A percentile compares a stretch with the other conserved stretches of the same genome.
These are phyloP conservation scores for human DNA, from an alignment of 2,113 vertebrate species.

Conservation along the genomic window DNA sequence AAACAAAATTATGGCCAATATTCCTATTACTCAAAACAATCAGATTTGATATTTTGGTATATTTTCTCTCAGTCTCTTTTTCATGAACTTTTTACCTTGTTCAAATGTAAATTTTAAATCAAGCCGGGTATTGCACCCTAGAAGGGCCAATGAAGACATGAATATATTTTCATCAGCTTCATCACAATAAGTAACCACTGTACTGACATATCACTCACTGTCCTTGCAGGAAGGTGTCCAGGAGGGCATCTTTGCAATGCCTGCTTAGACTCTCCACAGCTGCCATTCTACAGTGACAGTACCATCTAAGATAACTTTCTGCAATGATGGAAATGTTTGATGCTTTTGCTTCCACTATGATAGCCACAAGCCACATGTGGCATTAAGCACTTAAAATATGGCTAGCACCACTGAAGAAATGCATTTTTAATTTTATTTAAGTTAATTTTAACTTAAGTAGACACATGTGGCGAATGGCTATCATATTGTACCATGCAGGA, in stretches of 20 bases:
- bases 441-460: neutral
- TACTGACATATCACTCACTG: neutral
- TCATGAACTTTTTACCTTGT: neutral
- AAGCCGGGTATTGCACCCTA: neutral
- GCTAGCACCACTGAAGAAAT: neutral
- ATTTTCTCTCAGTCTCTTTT: neutral
- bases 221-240: neutral
- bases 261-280: neutral
- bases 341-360: neutral
- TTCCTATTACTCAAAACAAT: constrained; percentile 9
- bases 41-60: neutral
- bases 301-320: neutral
- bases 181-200: neutral
- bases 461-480: no score
- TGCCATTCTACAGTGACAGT: neutral
- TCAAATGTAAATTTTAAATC: neutral
- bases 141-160: neutral
- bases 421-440: constrained; percentile 2
- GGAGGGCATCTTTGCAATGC: neutral
- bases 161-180: neutral
- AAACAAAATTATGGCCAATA: neutral
- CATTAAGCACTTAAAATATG: neutral
- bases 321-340: neutral
- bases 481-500: neutral
- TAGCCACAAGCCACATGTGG: neutral